Evolutionary conservation across 2,888 invertebrate genomes (phyloP), one percentile per base, ranked within the genome.

Genomic region (Tillus elongatus): DNA sequence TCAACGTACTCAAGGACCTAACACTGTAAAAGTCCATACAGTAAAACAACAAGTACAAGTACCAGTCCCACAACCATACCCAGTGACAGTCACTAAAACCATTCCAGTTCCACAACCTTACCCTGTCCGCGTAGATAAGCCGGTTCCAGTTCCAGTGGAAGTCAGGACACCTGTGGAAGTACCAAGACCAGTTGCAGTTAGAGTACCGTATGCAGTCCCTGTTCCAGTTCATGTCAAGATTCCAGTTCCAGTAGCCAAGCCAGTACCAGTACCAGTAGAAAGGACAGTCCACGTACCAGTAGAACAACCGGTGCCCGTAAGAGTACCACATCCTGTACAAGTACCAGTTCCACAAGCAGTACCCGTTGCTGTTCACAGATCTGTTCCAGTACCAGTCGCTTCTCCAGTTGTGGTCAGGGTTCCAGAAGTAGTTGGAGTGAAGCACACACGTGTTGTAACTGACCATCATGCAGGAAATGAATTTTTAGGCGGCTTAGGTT

Each of bases 81-180:
- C 48, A 30, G 47, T 45, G 8, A 42, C 28, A 35, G 52, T 58
- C 3, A 52, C 50, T 26, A 56, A 51, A 43, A 51, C 49, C 11
- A 55, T 59, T 6, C 50, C 39, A 30, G 51, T 52, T 29, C 45
- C 61, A 12, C 56, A 60, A 41, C 60, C 60, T 14, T 54, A 60
- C 44, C 53, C 51, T 14, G 44, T 40, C 9, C 27, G 40, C 15
- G 46, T 51, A 28, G 37, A 41, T 9, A 48, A 46, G 30, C 45
- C 51, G 2, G 46, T 53, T 15, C 51, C 48, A 40, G 52, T 51
- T 0, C 49, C 47, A 34, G 47, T 50, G 33, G 39, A 45, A 29
- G 51, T 54, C 3, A 47, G 46, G 3, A 36, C 30, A 8, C 52
- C 51, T 6, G 47, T 54, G 3, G 54, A 54, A 42, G 54, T 58